Percentiles rank a stretch among this genome's conserved stretches.
Conservation (phyloP, 2,113 vertebrate species). For the Chamaea fasciata region DNA sequence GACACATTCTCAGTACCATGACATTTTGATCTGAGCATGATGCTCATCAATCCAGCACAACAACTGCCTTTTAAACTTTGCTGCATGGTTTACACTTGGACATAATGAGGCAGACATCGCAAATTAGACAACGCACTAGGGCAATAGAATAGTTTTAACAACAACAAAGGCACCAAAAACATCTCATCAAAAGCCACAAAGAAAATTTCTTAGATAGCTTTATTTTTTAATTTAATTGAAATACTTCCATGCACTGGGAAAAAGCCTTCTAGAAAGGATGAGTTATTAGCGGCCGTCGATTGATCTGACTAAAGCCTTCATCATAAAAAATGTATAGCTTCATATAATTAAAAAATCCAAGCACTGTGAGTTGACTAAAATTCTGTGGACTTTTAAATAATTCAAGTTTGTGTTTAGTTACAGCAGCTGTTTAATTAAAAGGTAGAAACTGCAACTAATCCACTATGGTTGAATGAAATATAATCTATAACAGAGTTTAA, state of each 20-base stretch:
- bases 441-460: slow-evolving; percentile 81
- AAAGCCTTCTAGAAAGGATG: slow-evolving; percentile 53
- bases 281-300: slow-evolving; percentile 54
- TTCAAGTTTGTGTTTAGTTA: slow-evolving; percentile 75
- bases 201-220: slow-evolving; percentile 12
- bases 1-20: background rate
- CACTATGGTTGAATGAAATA: slow-evolving; percentile 76
- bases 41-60: background rate
- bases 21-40: background rate
- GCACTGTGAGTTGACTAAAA: slow-evolving; percentile 61
- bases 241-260: slow-evolving; percentile 51
- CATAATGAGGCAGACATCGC: background rate
- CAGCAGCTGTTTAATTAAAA: slow-evolving; percentile 83
- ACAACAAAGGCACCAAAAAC: background rate
- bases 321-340: slow-evolving; percentile 75
- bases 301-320: slow-evolving; percentile 66
- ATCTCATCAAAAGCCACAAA: background rate
- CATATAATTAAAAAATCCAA: slow-evolving; percentile 74
- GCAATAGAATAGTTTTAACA: background rate
- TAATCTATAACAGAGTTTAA: slow-evolving; percentile 65
- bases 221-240: slow-evolving; percentile 55
- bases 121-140: background rate
- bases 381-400: slow-evolving; percentile 77
- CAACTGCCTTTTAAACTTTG: background rate
- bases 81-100: background rate